Conservation (phyloP, 2,888 invertebrate species). For the Erebia epiphron region DNA sequence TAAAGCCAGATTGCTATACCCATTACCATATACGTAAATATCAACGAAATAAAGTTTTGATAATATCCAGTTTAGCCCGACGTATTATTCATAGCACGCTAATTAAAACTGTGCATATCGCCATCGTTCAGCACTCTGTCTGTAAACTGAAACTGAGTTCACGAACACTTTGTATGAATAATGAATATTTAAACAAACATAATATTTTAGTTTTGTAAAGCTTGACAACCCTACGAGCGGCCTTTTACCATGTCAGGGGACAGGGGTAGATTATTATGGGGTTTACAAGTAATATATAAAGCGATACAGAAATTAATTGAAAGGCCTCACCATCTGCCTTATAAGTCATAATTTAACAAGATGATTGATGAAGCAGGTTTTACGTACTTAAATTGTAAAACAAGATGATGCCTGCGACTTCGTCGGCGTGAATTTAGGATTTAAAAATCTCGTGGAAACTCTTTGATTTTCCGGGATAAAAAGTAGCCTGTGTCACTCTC, state of each 20-base stretch:
- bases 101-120: background rate
- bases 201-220: no score
- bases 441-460: no score
- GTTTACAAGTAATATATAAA: background rate
- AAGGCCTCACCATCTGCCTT: background rate
- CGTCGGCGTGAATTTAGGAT: no score
- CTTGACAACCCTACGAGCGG: no score
- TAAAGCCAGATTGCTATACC: no score
- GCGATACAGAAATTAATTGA: conserved; percentile 14
- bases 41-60: background rate
- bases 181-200: no score
- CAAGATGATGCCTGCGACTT: background rate
- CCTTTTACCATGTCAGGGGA: conserved; percentile 1
- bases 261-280: conserved; percentile 7
- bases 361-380: background rate
- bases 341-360: background rate
- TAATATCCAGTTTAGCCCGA: background rate
- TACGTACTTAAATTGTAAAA: background rate
- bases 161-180: no score
- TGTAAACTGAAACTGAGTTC: background rate
- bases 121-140: background rate
- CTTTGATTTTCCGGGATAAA: no score
- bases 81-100: background rate
- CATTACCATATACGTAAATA: no score
- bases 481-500: no score